These are phyloP conservation scores for Loripinus fragilis DNA, from an alignment of 2,888 invertebrate genomes.

Conservation along the genomic window DNA sequence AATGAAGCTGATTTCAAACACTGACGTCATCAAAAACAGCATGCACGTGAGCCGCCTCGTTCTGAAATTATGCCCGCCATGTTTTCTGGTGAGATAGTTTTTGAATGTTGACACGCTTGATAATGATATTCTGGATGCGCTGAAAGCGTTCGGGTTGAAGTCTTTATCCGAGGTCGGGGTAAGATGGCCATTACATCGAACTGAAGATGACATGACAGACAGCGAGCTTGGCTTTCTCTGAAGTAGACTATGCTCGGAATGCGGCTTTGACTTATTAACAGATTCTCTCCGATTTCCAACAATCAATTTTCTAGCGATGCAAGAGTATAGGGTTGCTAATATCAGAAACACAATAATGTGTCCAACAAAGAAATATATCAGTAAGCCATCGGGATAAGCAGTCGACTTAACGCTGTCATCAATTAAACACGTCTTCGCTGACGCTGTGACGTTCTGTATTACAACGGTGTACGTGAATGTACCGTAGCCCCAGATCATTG, in stretches of 20 bases:
- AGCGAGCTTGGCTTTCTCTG: constrained; percentile 45
- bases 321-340: constrained; percentile 40
- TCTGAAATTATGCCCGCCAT: constrained; percentile 53
- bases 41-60: constrained; percentile 52
- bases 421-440: constrained; percentile 49
- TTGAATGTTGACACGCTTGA: constrained; percentile 50
- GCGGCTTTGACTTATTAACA: constrained; percentile 12
- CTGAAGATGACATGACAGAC: constrained; percentile 33
- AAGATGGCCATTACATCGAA: not conserved
- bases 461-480: constrained; percentile 35
- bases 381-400: constrained; percentile 41
- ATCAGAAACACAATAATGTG: constrained; percentile 43
- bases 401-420: constrained; percentile 42
- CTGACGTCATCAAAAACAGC: constrained; percentile 54
- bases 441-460: constrained; percentile 33
- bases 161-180: not conserved
- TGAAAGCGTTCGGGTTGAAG: not conserved
- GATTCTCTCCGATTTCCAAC: constrained; percentile 29
- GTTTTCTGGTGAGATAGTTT: constrained; percentile 43
- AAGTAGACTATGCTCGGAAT: constrained; percentile 33
- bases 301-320: constrained; percentile 46
- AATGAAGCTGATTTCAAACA: constrained; percentile 58
- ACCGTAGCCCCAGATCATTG: constrained; percentile 55
- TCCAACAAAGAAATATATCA: constrained; percentile 48
- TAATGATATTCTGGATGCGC: constrained; percentile 24